Conservation (phyloP, 2,113 vertebrate genomes). For the Tylochromis polylepis region DNA sequence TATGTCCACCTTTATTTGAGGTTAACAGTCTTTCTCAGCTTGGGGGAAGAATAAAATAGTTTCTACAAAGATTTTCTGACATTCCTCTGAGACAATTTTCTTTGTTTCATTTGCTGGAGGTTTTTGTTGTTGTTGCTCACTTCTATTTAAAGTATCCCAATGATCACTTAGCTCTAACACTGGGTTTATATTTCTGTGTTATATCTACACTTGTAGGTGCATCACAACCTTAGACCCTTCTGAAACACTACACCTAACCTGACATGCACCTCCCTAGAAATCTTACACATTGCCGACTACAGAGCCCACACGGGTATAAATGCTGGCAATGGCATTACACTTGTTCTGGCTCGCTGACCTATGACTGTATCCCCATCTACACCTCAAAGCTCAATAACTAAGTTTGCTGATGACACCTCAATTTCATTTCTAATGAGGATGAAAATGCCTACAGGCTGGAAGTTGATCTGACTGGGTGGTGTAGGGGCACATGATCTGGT, state of each 20-base stretch:
- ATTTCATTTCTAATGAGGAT: not conserved
- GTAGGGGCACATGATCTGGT: not conserved
- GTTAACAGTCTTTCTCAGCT: not conserved
- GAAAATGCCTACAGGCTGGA: not conserved
- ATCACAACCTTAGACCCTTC: not conserved
- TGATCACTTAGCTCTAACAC: not conserved
- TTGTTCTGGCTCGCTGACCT: not conserved
- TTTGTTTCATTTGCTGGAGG: not conserved
- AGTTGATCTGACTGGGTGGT: not conserved
- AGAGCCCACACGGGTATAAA: not conserved
- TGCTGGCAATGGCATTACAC: not conserved
- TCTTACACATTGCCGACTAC: not conserved
- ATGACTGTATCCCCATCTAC: not conserved
- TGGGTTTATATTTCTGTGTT: not conserved
- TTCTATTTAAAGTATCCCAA: not conserved
- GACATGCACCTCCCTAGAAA: not conserved
- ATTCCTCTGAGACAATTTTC: not conserved
- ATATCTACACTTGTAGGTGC: not conserved
- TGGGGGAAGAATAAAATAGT: rapidly evolving
- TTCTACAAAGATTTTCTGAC: not conserved
- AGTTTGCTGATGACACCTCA: not conserved
- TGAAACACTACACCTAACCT: not conserved
- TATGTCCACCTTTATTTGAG: not conserved
- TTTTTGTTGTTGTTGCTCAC: not conserved
- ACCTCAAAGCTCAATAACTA: not conserved